These are phyloP conservation scores for Elysia crispata DNA, from an alignment of 2,888 invertebrate genomes.

Conservation along the genomic window DNA sequence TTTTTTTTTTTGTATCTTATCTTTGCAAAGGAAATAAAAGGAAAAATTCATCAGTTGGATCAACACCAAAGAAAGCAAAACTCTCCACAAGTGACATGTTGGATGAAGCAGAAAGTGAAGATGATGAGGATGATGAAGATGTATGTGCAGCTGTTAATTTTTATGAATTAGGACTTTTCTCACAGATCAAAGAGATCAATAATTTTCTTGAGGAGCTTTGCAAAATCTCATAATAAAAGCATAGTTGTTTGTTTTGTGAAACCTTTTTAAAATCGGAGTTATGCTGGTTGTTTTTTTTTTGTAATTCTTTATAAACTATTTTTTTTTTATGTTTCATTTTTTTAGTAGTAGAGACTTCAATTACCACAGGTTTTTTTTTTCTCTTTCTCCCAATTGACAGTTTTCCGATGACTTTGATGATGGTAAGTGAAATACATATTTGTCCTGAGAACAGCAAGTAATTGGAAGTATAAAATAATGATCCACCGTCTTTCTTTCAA, in stretches of 20 bases:
- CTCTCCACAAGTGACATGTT: constrained; percentile 53
- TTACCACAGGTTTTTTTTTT: too few species aligned
- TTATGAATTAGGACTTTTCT: too few species aligned
- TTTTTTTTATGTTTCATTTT: background rate
- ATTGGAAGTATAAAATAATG: too few species aligned
- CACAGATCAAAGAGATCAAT: constrained; percentile 27
- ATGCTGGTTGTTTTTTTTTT: background rate
- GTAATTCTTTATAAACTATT: constrained; percentile 11
- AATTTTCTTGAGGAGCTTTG: too few species aligned
- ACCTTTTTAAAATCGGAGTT: background rate
- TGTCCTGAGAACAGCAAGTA: too few species aligned
- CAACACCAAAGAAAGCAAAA: constrained; percentile 36
- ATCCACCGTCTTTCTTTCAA: too few species aligned
- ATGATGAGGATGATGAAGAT: constrained; percentile 35
- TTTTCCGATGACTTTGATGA: constrained; percentile 48
- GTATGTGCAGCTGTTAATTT: constrained; percentile 13
- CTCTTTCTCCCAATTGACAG: constrained; percentile 18
- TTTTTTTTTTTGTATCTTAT: background rate
- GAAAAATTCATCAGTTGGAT: background rate
- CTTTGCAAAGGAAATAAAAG: constrained; percentile 28
- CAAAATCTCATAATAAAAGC: background rate
- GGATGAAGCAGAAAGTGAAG: constrained; percentile 54
- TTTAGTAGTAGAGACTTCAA: background rate
- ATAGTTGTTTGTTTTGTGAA: background rate
- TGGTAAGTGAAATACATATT: background rate